phyloP scores from a whole-genome alignment of 35 echinoderm and acorn worm genomes.

The Amphiura filiformis region DNA sequence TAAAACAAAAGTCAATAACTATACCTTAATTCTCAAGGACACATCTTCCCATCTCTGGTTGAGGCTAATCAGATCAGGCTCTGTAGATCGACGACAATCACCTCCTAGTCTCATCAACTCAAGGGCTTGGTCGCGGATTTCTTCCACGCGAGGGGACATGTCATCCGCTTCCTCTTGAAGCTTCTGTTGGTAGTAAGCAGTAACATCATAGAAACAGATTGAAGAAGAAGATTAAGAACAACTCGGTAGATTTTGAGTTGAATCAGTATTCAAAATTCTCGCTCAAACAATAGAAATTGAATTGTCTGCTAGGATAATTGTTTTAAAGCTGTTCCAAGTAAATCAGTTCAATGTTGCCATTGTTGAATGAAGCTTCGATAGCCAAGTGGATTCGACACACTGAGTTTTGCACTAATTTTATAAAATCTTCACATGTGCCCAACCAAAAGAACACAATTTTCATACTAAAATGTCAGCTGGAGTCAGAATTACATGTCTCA shows the following conservation, averaged over 20 bases:
- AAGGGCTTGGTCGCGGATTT: constrained; percentile 80
- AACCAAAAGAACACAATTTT: too few relatives aligned
- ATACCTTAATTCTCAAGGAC: constrained; percentile 83
- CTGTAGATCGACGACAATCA: constrained; percentile 72
- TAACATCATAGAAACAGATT: too few relatives aligned
- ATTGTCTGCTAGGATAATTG: neutral
- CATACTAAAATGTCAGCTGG: too few relatives aligned
- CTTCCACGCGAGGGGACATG: constrained; percentile 65
- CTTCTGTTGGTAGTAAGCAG: constrained; percentile 38
- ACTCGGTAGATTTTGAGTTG: constrained; percentile 63
- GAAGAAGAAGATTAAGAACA: neutral
- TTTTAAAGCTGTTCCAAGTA: too few relatives aligned
- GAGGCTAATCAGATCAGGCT: constrained; percentile 83
- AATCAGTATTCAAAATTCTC: constrained; percentile 12
- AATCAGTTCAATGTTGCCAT: too few relatives aligned
- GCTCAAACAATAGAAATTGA: constrained; percentile 30
- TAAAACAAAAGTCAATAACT: too few relatives aligned
- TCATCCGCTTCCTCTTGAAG: constrained; percentile 85
- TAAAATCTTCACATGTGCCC: too few relatives aligned
- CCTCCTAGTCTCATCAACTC: constrained; percentile 88
- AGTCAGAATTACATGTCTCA: too few relatives aligned
- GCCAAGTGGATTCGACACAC: too few relatives aligned
- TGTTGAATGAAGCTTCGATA: too few relatives aligned
- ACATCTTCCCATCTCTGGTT: constrained; percentile 94
- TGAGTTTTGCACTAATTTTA: too few relatives aligned